phyloP scores from a whole-genome alignment of 1,140 invertebrate species.

The Drosophila auraria region DNA sequence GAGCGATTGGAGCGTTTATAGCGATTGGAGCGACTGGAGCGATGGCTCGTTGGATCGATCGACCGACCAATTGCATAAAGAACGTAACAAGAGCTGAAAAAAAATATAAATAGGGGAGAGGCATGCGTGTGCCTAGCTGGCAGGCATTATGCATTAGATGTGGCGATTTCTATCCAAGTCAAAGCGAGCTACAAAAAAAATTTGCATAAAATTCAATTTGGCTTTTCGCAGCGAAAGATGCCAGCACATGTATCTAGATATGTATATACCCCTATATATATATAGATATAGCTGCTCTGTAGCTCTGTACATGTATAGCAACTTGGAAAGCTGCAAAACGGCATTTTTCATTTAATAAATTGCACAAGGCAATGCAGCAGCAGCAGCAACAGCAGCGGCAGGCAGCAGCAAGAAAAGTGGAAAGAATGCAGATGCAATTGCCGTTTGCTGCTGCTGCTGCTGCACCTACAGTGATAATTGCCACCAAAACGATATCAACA shows the following conservation, averaged over 20 bases:
- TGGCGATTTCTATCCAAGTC: conserved; percentile 72
- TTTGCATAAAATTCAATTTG: conserved; percentile 84
- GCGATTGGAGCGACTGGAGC: conserved; percentile 16
- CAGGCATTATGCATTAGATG: conserved; percentile 80
- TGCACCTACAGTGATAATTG: conserved; percentile 53
- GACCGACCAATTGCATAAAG: conserved; percentile 67
- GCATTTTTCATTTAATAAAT: conserved; percentile 84
- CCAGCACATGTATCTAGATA: conserved; percentile 29
- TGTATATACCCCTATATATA: conserved; percentile 10
- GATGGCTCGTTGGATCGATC: conserved; percentile 26
- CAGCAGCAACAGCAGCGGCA: conserved; percentile 25
- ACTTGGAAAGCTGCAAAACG: conserved; percentile 83
- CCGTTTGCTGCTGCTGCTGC: conserved; percentile 43
- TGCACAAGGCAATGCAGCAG: conserved; percentile 78
- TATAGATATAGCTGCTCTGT: conserved; percentile 12
- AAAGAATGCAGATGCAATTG: conserved; percentile 66
- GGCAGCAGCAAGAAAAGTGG: conserved; percentile 52
- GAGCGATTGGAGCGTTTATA: not conserved
- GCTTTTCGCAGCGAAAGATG: conserved; percentile 64
- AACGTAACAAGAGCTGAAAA: conserved; percentile 29
- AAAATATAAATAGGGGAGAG: not conserved
- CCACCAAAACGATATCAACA: conserved; percentile 2
- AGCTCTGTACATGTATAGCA: conserved; percentile 57
- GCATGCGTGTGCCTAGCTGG: conserved; percentile 27
- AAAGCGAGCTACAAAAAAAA: conserved; percentile 70